Evolutionary conservation across 2,797 vertebrate genomes (phyloP), one percentile per base, ranked within the genome.

Genomic region (Sebastes glaucus): DNA sequence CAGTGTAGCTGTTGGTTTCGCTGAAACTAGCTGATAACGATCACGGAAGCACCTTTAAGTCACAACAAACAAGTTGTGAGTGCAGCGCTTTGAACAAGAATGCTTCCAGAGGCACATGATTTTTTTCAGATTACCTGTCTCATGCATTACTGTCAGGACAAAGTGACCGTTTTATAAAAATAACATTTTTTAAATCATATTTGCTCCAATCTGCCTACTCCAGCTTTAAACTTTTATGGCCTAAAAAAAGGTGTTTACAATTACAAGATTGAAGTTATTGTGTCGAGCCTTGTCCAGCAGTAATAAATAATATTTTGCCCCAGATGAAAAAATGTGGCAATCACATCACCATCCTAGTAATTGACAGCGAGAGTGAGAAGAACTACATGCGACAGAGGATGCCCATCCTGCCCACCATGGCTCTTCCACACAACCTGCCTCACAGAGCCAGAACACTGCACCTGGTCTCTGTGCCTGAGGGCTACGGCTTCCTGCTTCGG

Each of bases 401-500:
- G 85, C 95, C 94, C 32, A 93, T 97, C 80, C 94, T 95, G 0
- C 97, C 97, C 0, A 82, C 93, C 59, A 88, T 97, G 94, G 97
- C 98, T 1, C 94, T 96, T 59, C 92, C 95, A 68, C 94, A 96
- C 75, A 95, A 96, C 71, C 93, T 99, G 18, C 98, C 97, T 8
- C 82, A 95, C 23, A 95, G 74, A 77, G 95, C 95, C 57, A 96
- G 94, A 42, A 96, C 94, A 73, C 87, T 97, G 72, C 92, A 93
- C 71, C 86, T 99, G 68, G 69, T 88, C 46, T 93, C 94, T 60
- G 96, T 93, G 5, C 86, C 95, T 0, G 74, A 91, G 11, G 97
- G 97, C 52, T 99, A 97, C 0, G 98, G 98, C 1, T 98, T 99
- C 85, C 86, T 99, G 67, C 96, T 99, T 42, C 95, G 96, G 28